Evolutionary conservation across 2,113 vertebrate genomes (phyloP).

Genomic region (Hyperopisus bebe): DNA sequence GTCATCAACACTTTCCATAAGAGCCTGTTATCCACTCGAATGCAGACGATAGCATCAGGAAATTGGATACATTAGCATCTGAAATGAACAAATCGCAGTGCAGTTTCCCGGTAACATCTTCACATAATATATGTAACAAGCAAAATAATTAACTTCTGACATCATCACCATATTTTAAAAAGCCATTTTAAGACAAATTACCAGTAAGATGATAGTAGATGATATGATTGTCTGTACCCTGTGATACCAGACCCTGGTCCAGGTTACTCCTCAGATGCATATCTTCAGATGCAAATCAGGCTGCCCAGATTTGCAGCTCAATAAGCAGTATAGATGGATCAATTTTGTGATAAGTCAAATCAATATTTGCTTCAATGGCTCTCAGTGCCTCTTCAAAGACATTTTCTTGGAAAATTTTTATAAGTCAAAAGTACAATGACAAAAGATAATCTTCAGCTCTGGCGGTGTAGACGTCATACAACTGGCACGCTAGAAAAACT

Average conservation of each 20-base stretch:
- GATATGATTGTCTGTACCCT: background rate
- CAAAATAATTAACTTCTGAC: background rate
- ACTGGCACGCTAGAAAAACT: background rate
- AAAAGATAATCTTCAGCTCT: background rate
- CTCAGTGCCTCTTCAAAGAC: background rate
- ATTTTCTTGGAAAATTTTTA: background rate
- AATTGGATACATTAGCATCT: slow-evolving; percentile 6
- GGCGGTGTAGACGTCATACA: background rate
- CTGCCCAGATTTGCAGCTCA: background rate
- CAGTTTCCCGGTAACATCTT: background rate
- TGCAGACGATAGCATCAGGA: background rate
- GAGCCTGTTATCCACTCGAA: background rate
- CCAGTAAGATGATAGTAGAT: background rate
- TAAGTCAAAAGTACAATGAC: background rate
- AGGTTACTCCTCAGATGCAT: background rate
- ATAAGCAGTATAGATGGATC: background rate
- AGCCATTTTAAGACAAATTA: background rate
- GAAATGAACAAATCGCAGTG: background rate
- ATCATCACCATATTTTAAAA: background rate
- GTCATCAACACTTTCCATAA: background rate
- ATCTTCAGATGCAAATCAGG: background rate
- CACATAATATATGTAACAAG: background rate
- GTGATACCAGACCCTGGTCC: background rate
- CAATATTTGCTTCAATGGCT: background rate
- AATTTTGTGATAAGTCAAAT: background rate